Evolutionary conservation across 2,797 vertebrate species (phyloP).

Genomic region (Cynodonichthys magdalenae): DNA sequence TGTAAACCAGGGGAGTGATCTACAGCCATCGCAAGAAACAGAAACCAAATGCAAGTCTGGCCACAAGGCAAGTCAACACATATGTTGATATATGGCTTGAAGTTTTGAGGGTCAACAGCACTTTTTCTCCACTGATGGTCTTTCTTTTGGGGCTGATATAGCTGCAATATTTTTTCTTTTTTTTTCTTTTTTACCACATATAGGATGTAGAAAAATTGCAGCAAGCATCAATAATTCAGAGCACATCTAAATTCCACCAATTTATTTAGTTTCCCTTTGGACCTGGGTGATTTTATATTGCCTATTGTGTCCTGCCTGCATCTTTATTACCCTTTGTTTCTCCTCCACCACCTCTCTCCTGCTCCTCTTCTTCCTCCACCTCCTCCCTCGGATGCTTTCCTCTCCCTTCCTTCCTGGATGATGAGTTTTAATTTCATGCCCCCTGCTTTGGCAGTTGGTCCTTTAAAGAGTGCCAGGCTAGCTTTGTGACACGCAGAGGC

Average conservation of each 20-base stretch:
- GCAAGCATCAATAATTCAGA: conserved; percentile 47
- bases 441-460: conserved; percentile 76
- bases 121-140: conserved; percentile 36
- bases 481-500: conserved; percentile 70
- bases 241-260: conserved; percentile 42
- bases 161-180: conserved; percentile 21
- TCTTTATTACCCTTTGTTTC: conserved; percentile 75
- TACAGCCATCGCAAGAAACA: conserved; percentile 62
- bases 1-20: conserved; percentile 53
- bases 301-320: conserved; percentile 52
- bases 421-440: conserved; percentile 83
- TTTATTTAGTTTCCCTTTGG: conserved; percentile 55
- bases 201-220: conserved; percentile 16
- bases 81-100: conserved; percentile 54
- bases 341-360: conserved; percentile 22
- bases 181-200: not conserved
- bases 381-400: conserved; percentile 45
- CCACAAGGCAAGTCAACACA: conserved; percentile 59
- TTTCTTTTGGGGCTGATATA: conserved; percentile 49
- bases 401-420: conserved; percentile 53
- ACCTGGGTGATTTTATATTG: conserved; percentile 45
- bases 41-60: conserved; percentile 74
- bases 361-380: conserved; percentile 22
- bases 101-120: conserved; percentile 58
- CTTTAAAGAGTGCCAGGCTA: conserved; percentile 67